These are phyloP conservation scores for Theonella swinhoei DNA, from an alignment of 37 sponge, comb jelly and placozoan species.

Conservation along the genomic window DNA sequence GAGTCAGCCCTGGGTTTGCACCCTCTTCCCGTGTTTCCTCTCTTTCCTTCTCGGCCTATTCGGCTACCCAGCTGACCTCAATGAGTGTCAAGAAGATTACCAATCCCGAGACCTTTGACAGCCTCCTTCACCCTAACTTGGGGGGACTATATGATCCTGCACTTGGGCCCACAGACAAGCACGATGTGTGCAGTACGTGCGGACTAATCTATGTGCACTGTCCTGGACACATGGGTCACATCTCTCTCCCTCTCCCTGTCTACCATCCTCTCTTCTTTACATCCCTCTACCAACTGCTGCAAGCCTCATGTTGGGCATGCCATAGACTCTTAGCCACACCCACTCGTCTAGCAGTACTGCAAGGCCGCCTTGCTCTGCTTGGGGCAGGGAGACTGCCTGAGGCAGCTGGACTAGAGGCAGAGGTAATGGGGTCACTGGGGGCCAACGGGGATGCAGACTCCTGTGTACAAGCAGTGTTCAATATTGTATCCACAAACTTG, in stretches of 20 bases:
- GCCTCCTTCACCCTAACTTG: slow-evolving; percentile 73
- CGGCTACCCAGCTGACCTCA: slow-evolving; percentile 61
- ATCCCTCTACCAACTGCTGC: slow-evolving; percentile 50
- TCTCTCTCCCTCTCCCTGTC: slow-evolving; percentile 90
- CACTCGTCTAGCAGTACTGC: slow-evolving; percentile 25
- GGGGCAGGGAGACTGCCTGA: slow-evolving; percentile 64
- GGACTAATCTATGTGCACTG: slow-evolving; percentile 82
- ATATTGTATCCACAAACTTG: background rate
- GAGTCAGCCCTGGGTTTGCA: slow-evolving; percentile 43
- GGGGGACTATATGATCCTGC: slow-evolving; percentile 95
- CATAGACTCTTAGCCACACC: slow-evolving; percentile 62
- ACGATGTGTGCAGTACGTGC: slow-evolving; percentile 87
- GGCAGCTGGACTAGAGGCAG: slow-evolving; percentile 54
- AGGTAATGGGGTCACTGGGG: background rate
- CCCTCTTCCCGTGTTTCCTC: slow-evolving; percentile 59
- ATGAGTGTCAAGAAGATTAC: slow-evolving; percentile 82
- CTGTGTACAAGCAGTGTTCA: background rate
- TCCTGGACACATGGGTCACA: slow-evolving; percentile 97
- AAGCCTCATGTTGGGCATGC: slow-evolving; percentile 71
- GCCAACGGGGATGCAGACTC: slow-evolving; percentile 4
- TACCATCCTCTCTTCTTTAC: slow-evolving; percentile 91
- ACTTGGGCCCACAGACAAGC: slow-evolving; percentile 79
- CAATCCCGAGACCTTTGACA: slow-evolving; percentile 86
- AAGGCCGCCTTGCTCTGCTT: slow-evolving; percentile 67
- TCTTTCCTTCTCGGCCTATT: slow-evolving; percentile 65